Evolutionary conservation across 2,888 invertebrate species (phyloP).

Genomic region (Odontocerum albicorne): DNA sequence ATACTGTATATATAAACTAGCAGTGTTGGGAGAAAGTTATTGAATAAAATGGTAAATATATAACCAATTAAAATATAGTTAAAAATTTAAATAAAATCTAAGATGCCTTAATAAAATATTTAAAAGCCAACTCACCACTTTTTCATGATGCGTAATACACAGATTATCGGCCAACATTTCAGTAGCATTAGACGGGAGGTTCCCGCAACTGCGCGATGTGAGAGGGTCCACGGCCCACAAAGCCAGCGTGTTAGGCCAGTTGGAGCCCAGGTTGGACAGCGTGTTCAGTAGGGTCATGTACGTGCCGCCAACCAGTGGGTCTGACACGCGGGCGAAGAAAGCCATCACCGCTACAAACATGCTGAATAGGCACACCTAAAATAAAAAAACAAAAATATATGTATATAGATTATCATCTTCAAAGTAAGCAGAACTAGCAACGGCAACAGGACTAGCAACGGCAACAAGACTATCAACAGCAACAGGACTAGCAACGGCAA

Average conservation of each 20-base stretch:
- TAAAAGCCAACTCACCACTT: constrained; percentile 61
- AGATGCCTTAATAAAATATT: too few species aligned
- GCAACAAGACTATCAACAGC: too few species aligned
- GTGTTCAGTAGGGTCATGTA: constrained; percentile 99
- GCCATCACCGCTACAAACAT: constrained; percentile 99
- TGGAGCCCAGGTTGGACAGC: constrained; percentile 93
- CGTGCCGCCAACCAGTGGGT: constrained; percentile 95
- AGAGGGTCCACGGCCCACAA: constrained; percentile 90
- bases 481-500: too few species aligned
- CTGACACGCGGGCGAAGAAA: constrained; percentile 96
- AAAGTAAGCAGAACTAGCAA: too few species aligned
- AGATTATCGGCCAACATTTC: constrained; percentile 56
- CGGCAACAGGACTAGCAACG: too few species aligned
- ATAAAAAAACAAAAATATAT: background rate
- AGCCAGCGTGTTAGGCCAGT: constrained; percentile 93
- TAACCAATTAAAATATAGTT: too few species aligned
- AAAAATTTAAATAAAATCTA: too few species aligned
- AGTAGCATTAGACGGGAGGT: constrained; percentile 40
- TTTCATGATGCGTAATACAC: constrained; percentile 64
- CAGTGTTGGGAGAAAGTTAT: too few species aligned
- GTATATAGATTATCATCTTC: background rate
- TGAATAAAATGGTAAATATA: too few species aligned
- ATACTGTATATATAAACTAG: too few species aligned
- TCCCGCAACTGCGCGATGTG: constrained; percentile 74
- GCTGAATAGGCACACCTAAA: constrained; percentile 86